These are phyloP conservation scores for Plusia festucae DNA, from an alignment of 2,888 invertebrate species.

Conservation along the genomic window DNA sequence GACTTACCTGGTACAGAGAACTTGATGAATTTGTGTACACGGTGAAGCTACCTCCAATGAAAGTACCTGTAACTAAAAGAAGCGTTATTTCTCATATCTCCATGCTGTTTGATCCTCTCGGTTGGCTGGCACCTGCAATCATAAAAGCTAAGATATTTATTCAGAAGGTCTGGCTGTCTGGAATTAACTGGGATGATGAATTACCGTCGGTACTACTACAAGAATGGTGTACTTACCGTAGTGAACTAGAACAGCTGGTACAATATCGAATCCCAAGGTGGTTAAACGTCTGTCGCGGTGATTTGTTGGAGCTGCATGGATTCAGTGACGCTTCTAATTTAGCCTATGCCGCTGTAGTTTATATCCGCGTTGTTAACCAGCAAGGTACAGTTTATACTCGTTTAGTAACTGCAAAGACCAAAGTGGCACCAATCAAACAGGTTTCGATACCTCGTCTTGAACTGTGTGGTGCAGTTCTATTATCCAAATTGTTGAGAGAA, in stretches of 20 bases:
- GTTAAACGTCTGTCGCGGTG: not conserved
- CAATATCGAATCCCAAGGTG: not conserved
- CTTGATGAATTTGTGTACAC: not conserved
- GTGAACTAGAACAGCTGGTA: not conserved
- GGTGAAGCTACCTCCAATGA: not conserved
- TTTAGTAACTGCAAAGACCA: constrained; percentile 26
- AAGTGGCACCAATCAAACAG: constrained; percentile 37
- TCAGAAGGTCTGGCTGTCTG: not conserved
- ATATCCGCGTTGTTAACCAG: not conserved
- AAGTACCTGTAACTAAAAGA: not conserved
- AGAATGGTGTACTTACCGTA: not conserved
- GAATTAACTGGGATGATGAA: constrained; percentile 8
- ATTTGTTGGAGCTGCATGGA: not conserved
- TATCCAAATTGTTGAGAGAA: constrained; percentile 26
- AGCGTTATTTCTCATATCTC: not conserved
- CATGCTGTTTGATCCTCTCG: not conserved
- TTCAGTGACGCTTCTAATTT: constrained; percentile 2
- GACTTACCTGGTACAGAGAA: no score
- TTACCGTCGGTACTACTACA: not conserved
- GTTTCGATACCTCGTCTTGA: constrained; percentile 34
- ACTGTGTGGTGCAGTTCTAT: constrained; percentile 25
- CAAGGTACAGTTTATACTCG: not conserved
- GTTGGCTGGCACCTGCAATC: not conserved
- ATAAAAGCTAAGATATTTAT: not conserved
- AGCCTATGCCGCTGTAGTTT: constrained; percentile 2